phyloP scores from a whole-genome alignment of 2,797 vertebrate genomes.

The Lithobates sylvaticus region DNA sequence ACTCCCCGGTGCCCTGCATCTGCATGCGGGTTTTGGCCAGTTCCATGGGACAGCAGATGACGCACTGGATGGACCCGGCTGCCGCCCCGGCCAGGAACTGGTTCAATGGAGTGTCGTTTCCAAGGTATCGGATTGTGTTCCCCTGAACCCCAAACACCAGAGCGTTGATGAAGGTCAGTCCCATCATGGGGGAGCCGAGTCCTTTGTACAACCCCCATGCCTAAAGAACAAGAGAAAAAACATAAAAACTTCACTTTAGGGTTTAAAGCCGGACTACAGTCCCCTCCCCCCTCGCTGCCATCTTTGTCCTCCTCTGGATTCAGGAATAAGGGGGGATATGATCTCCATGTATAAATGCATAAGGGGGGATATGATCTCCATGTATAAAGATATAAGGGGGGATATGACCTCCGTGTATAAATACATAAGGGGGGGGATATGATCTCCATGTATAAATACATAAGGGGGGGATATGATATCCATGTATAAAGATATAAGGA shows the following conservation, averaged over 20 bases:
- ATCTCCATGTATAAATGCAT: too few species aligned
- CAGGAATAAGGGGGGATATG: too few species aligned
- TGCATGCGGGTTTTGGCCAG: constrained; percentile 98
- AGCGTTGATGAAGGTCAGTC: constrained; percentile 97
- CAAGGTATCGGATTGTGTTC: constrained; percentile 87
- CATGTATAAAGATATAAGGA: too few species aligned
- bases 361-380: too few species aligned
- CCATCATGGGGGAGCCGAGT: constrained; percentile 98
- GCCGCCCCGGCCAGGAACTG: constrained; percentile 94
- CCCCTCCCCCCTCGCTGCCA: too few species aligned
- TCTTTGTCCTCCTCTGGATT: too few species aligned
- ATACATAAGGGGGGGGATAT: too few species aligned
- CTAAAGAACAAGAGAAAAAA: constrained; percentile 69
- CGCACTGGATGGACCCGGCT: constrained; percentile 90
- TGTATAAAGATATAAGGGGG: too few species aligned
- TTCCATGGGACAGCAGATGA: constrained; percentile 98
- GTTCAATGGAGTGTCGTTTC: constrained; percentile 87
- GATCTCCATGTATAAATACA: too few species aligned
- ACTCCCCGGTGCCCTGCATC: constrained; percentile 92
- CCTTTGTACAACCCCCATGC: constrained; percentile 93
- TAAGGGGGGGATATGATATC: too few species aligned
- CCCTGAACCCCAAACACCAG: constrained; percentile 97
- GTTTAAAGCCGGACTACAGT: too few species aligned
- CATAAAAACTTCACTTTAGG: not conserved
- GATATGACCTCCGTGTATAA: too few species aligned